Evolutionary conservation across 2,113 vertebrate genomes (phyloP).

Genomic region (Probosciger aterrimus): DNA sequence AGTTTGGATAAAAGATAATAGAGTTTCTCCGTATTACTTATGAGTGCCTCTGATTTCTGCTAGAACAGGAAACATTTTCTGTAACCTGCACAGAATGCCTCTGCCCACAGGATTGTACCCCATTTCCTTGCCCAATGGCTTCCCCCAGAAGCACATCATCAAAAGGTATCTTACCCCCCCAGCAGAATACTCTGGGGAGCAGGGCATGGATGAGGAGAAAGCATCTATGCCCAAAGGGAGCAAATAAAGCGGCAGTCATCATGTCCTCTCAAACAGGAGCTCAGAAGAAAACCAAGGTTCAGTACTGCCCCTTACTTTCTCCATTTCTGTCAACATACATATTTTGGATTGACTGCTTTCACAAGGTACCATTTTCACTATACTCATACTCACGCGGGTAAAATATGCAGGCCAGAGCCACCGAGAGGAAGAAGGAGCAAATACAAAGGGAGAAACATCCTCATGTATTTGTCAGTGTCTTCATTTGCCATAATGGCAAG

Average conservation of each 20-base stretch:
- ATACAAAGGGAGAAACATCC: not conserved
- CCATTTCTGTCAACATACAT: not conserved
- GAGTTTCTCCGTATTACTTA: not conserved
- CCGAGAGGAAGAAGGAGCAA: not conserved
- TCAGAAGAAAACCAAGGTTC: not conserved
- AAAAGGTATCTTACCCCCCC: not conserved
- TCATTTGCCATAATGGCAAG: not conserved
- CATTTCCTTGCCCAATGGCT: not conserved
- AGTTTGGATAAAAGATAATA: not conserved
- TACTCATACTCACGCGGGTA: not conserved
- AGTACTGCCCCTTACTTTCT: not conserved
- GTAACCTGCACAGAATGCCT: not conserved
- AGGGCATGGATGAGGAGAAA: not conserved
- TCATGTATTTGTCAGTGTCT: not conserved
- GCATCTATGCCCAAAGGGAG: not conserved
- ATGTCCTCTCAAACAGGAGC: not conserved
- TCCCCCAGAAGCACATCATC: not conserved
- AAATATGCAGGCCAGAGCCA: not conserved
- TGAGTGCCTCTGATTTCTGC: not conserved
- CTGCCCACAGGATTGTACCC: not conserved
- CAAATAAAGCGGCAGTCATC: accelerated
- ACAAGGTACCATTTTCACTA: not conserved
- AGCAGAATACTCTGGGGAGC: not conserved
- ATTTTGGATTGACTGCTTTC: not conserved
- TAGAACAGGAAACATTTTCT: not conserved